phyloP scores from a whole-genome alignment of 1,140 invertebrate species.

The Laupala kohalensis region DNA sequence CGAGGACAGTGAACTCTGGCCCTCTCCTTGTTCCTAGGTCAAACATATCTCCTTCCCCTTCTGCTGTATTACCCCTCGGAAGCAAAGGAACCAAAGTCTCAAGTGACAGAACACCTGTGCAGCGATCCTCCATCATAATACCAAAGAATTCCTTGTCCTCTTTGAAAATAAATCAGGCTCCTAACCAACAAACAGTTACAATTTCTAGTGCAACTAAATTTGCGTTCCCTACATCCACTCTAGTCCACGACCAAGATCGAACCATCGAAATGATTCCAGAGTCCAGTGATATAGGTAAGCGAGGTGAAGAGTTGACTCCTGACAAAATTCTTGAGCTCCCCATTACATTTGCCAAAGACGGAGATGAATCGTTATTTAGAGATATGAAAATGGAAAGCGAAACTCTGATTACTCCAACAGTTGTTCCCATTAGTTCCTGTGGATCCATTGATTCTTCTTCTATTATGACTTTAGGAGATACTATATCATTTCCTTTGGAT shows the following conservation, averaged over 20 bases:
- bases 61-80: slow-evolving; percentile 7
- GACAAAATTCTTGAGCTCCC: slow-evolving; percentile 49
- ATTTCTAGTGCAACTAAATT: not conserved
- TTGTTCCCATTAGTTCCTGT: slow-evolving; percentile 3
- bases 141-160: slow-evolving; percentile 2
- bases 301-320: slow-evolving; percentile 28
- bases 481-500: slow-evolving; percentile 16
- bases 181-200: slow-evolving; percentile 27
- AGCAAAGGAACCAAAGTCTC: slow-evolving; percentile 7
- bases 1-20: slow-evolving; percentile 15
- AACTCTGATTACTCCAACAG: not conserved
- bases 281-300: slow-evolving; percentile 16
- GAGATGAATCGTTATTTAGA: slow-evolving; percentile 29
- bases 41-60: slow-evolving; percentile 4
- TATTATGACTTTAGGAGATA: slow-evolving; percentile 18
- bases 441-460: slow-evolving; percentile 24
- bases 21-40: slow-evolving; percentile 16
- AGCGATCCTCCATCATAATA: slow-evolving; percentile 6
- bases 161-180: slow-evolving; percentile 16
- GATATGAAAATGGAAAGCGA: not conserved
- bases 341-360: slow-evolving; percentile 48
- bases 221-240: not conserved
- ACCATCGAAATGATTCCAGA: slow-evolving; percentile 17
- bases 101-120: slow-evolving; percentile 1
- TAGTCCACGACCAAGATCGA: not conserved